phyloP scores from a whole-genome alignment of 2,113 vertebrate species.

The Chloebia gouldiae region DNA sequence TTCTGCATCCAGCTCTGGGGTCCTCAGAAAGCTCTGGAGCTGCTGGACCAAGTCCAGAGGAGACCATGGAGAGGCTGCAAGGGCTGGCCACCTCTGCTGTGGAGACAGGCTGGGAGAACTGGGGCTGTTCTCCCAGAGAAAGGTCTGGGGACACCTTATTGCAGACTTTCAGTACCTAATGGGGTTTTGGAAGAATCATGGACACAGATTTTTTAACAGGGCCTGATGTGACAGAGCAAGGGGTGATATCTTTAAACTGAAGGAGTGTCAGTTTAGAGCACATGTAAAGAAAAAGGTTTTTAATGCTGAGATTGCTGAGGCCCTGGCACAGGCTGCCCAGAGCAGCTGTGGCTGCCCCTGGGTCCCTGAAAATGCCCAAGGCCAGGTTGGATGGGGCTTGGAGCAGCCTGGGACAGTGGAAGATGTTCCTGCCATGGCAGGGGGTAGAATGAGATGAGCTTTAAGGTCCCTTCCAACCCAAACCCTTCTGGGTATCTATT shows the following conservation, averaged over 20 bases:
- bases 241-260: neutral
- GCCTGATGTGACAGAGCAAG: neutral
- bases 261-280: neutral
- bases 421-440: neutral
- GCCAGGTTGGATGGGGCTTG: accelerated
- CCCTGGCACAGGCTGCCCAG: neutral
- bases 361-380: neutral
- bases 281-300: neutral
- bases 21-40: neutral
- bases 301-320: neutral
- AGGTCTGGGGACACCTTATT: neutral
- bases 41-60: neutral
- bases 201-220: neutral
- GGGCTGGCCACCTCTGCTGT: neutral
- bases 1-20: neutral
- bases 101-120: neutral
- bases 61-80: neutral
- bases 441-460: neutral
- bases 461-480: neutral
- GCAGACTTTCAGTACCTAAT: neutral
- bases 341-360: neutral
- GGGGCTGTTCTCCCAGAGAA: neutral
- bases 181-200: neutral
- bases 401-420: accelerated
- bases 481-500: neutral